Evolutionary conservation across 1,140 invertebrate species (phyloP), one percentile per base, ranked within the genome.

Genomic region (Pristionchus pacificus): DNA sequence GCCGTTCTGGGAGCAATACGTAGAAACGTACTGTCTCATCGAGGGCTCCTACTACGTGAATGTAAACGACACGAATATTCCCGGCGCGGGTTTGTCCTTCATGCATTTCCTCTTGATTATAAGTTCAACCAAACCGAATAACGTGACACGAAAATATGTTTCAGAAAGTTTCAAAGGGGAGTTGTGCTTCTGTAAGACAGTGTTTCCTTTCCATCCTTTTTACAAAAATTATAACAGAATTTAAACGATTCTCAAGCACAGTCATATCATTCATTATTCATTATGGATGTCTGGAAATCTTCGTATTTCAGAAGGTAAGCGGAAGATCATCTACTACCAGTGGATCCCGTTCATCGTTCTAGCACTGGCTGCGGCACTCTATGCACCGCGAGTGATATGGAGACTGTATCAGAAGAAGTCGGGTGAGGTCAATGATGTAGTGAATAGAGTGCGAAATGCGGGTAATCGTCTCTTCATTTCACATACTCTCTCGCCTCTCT

Each of bases 271-370:
- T n/a, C n/a, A n/a, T n/a, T n/a, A n/a, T n/a, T n/a, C n/a, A n/a
- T n/a, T n/a, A n/a, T n/a, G n/a, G n/a, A n/a, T n/a, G n/a, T n/a
- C n/a, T n/a, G n/a, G n/a, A n/a, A n/a, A n/a, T n/a, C n/a, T n/a
- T n/a, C n/a, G n/a, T n/a, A n/a, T n/a, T 49, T 49, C 6, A 49
- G 38, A 49, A 19, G 19, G 19, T 19, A 49, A 19, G 19, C 6
- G 19, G 38, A 49, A 49, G 38, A 49, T 49, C 38, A 49, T 49
- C 38, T 49, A 49, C 38, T 49, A 49, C 38, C 62, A 85, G 74
- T 85, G 84, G 84, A 83, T 85, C 2, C 77, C 78, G 13, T 80
- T 85, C 72, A 72, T 85, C 25, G 70, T 85, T 65, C 25, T 73
- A 1, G 58, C 68, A 27, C 58, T 77, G 58, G 71, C 67, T 3